Base-by-base conservation (phyloP, 2,888 invertebrate species). In the Nipponacmea schrenckii region DNA sequence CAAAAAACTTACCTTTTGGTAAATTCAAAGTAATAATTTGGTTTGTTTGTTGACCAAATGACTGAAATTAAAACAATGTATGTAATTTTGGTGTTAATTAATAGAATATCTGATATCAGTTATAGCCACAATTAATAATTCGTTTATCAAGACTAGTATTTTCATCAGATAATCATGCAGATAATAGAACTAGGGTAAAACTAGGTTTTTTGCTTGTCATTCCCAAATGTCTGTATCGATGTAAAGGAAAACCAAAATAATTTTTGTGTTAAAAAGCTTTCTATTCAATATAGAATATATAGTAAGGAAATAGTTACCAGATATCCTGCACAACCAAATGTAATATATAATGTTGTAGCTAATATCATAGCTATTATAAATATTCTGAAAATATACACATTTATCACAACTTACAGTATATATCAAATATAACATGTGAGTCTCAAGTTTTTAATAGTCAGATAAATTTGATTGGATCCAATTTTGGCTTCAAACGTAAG, bases 261-360 rank as follows among this genome's bases (percentile, higher is more conserved):
- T n/a, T n/a, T n/a, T n/a, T n/a, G n/a, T n/a, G n/a, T n/a, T n/a
- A n/a, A n/a, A n/a, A n/a, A n/a, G n/a, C n/a, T 66, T 20, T 14
- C 31, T 39, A 7, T 17, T 27, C 50, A 45, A n/a, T 62, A 20
- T 15, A 69, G 44, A 17, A 48, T 27, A 27, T 17, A 27, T 69
- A n/a, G 20, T 27, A 14, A n/a, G 20, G 20, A 44, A 27, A 44
- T 71, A 84, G 85, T 83, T 77, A 88, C 87, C 83, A 90, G 79
- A 80, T 90, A 90, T 5, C 90, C 90, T 78, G 88, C 87, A 46
- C 82, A 83, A 68, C 90, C 90, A 83, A 90, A 90, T 39, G 87
- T 78, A 69, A 90, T 88, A 80, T 90, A 90, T 72, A 90, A 81
- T 0, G 80, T 68, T 24, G 90, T 90, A 8, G 90, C 87, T 24